These are phyloP conservation scores for Diadromus collaris DNA, from an alignment of 2,888 invertebrate species.

Conservation along the genomic window DNA sequence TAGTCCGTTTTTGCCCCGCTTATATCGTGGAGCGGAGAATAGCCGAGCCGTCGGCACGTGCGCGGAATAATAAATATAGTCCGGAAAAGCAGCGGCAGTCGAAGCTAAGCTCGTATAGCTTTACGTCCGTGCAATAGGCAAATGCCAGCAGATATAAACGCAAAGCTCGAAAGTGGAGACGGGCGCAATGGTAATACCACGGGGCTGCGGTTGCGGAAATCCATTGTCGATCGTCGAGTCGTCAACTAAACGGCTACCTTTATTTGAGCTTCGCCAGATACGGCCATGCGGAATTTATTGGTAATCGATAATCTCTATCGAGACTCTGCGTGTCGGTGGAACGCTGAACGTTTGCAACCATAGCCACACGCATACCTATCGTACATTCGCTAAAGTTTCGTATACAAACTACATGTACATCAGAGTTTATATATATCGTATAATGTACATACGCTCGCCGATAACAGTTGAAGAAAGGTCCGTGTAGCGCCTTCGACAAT, in stretches of 20 bases:
- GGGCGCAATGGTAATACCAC: slow-evolving; percentile 46
- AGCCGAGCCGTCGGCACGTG: no score
- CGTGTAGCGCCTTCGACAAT: neutral
- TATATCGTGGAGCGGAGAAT: no score
- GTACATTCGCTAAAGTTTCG: slow-evolving; percentile 2
- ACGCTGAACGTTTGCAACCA: neutral
- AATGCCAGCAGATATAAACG: slow-evolving; percentile 7
- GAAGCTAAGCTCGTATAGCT: neutral
- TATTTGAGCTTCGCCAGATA: slow-evolving; percentile 70
- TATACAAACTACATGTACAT: neutral
- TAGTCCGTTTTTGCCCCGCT: no score
- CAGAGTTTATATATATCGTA: no score
- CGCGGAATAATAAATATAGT: no score
- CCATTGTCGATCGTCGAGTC: slow-evolving; percentile 71
- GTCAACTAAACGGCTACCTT: slow-evolving; percentile 73
- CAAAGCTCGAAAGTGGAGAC: neutral
- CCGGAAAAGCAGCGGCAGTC: no score
- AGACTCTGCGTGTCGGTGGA: neutral
- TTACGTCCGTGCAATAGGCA: slow-evolving; percentile 26
- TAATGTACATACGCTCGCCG: neutral
- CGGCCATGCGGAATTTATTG: slow-evolving; percentile 73
- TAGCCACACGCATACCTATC: neutral
- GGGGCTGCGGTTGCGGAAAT: slow-evolving; percentile 63
- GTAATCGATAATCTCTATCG: slow-evolving; percentile 68
- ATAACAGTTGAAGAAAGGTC: no score